Base-by-base conservation (phyloP, 2,888 invertebrate species). In the Abrostola triplasia region DNA sequence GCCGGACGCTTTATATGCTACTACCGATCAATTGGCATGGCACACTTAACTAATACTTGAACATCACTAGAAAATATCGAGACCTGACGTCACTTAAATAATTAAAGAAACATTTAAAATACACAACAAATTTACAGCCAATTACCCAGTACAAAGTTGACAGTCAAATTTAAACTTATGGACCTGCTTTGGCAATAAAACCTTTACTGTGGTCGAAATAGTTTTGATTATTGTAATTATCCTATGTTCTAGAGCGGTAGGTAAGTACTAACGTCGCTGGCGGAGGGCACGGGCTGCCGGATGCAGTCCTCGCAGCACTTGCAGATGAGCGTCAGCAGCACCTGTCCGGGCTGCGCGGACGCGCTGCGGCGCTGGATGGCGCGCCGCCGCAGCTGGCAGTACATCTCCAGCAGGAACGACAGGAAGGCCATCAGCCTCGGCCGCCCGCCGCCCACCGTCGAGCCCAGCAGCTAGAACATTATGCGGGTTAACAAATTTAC, bases 231-330 rank as follows among this genome's bases (percentile, higher is more conserved):
- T n/a, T n/a, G n/a, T n/a, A n/a, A n/a, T n/a, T n/a, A n/a, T n/a
- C n/a, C n/a, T n/a, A n/a, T n/a, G n/a, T n/a, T n/a, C n/a, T n/a
- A n/a, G n/a, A n/a, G n/a, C n/a, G 47, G 24, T 35, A 36, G 7
- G 48, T n/a, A 10, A 1, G 7, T 36, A 88, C 91, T 92, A 84
- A 97, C 97, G 94, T 98, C 98, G 59, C 97, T 96, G 56, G 97
- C 95, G 55, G 97, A 97, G 82, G 97, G 97, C 77, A 97, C 96
- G 6, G 98, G 97, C 76, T 97, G 96, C 77, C 96, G 96, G 77
- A 98, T 96, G 91, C 98, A 98, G 87, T 98, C 97, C 91, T 97
- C 97, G 89, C 98, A 98, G 91, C 98, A 98, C 92, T 98, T 98
- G 88, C 97, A 97, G 83, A 98, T 95, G 81, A 98, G 95, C 62